These are phyloP conservation scores for Pomatorhinus ruficollis DNA, from an alignment of 2,113 vertebrate species.

Conservation along the genomic window DNA sequence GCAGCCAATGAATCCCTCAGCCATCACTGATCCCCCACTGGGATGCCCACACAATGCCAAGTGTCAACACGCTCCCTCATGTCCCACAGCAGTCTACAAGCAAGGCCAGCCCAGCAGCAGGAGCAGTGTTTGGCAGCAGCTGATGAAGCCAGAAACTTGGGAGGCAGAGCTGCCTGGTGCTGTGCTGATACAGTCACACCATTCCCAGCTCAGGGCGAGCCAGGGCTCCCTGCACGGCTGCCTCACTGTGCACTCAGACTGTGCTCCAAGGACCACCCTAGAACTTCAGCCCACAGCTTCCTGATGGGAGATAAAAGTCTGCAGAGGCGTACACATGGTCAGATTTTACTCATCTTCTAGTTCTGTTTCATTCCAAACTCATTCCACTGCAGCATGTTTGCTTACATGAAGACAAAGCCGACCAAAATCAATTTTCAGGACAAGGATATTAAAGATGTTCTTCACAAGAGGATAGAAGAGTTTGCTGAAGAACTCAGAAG, in stretches of 20 bases:
- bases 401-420: not conserved
- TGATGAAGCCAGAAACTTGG: not conserved
- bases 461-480: not conserved
- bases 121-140: not conserved
- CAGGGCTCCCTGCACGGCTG: not conserved
- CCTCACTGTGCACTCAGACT: not conserved
- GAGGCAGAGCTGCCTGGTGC: constrained; percentile 7
- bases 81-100: not conserved
- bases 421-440: not conserved
- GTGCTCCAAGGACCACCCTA: constrained; percentile 48
- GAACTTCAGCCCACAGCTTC: constrained; percentile 64
- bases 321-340: constrained; percentile 38
- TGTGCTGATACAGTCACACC: not conserved
- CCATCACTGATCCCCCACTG: not conserved
- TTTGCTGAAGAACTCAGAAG: not conserved
- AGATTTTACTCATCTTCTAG: constrained; percentile 47
- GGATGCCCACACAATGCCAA: not conserved
- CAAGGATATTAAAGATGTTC: not conserved
- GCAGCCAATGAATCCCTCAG: not conserved
- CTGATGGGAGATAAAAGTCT: constrained; percentile 53
- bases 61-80: not conserved
- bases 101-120: not conserved
- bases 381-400: constrained; percentile 11
- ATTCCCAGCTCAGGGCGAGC: not conserved
- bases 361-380: constrained; percentile 39